A percentile compares a stretch with the other conserved stretches of the same genome.
Evolutionary conservation across 1,140 invertebrate genomes (phyloP).

Genomic region (Lucilia sericata): DNA sequence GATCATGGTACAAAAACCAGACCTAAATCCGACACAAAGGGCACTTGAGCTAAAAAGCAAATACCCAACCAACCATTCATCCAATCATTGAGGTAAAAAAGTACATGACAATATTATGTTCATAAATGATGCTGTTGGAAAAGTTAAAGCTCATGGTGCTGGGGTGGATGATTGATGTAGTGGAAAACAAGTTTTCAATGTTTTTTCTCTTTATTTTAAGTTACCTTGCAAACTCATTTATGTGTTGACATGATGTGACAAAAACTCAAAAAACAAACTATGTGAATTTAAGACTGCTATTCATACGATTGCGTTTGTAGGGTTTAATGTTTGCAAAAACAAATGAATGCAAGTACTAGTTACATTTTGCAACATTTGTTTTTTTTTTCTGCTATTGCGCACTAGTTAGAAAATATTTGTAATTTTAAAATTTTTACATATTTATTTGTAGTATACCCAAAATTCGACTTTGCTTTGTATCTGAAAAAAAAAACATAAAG

Average conservation of each 20-base stretch:
- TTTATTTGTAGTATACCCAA: too few relatives aligned
- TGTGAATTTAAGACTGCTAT: neutral
- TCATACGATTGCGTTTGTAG: neutral
- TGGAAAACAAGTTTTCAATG: constrained; percentile 38
- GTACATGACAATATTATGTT: constrained; percentile 21
- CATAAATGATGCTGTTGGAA: neutral
- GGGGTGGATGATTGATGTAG: constrained; percentile 20
- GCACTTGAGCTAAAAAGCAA: neutral
- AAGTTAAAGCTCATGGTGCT: neutral
- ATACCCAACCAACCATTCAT: neutral
- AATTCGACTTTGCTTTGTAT: neutral
- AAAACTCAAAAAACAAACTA: neutral
- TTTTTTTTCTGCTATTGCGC: neutral
- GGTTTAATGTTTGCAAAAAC: neutral
- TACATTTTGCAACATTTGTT: neutral
- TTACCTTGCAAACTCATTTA: constrained; percentile 22
- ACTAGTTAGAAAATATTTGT: too few relatives aligned
- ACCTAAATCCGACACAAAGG: neutral
- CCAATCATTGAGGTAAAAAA: neutral
- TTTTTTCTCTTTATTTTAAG: neutral
- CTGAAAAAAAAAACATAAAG: neutral
- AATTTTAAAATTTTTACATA: too few relatives aligned
- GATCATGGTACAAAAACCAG: neutral
- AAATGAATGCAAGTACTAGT: too few relatives aligned
- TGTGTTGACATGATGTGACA: constrained; percentile 4